Base-by-base conservation (phyloP, 2,888 invertebrate species). In the Drosophila rubida region DNA sequence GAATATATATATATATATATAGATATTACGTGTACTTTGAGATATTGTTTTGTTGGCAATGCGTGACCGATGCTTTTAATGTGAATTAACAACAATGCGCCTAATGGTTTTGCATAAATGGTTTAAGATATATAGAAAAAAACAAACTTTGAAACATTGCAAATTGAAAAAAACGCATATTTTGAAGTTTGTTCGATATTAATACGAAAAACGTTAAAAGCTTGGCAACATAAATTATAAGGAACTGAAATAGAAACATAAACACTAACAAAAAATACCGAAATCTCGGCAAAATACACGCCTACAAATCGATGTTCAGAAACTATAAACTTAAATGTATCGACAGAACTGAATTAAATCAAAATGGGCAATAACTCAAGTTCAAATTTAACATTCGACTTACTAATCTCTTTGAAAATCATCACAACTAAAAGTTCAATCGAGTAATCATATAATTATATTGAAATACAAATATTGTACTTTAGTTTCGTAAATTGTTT, bases 21-120 rank as follows among this genome's bases (percentile, higher is more conserved):
- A 57, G 37, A 55, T 41, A 71, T 61, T 27, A 60, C 64, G 72
- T 86, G 70, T 74, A 78, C 57, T 73, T 68, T 70, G 48, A 78
- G 49, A 60, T 58, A 48, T 35, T 42, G 27, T 67, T 74, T 68
- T 58, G 55, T 83, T 78, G 74, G 72, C 75, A 74, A 89, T 89
- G 82, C 85, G 89, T 88, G 90, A 84, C 89, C 90, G 87, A 87
- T 87, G 71, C 78, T 71, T 73, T 69, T 71, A 71, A 69, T 74
- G 78, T 77, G 80, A 69, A 48, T 69, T 60, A 80, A 86, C 78
- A 83, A 82, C 70, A 88, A 82, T 86, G 78, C 82, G 71, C 70
- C 74, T 71, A 74, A 64, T 53, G 63, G 64, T 16, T 39, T 55
- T 82, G 77, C 77, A 69, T 27, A 72, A 64, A 80, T 81, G 83